Evolutionary conservation across 2,888 invertebrate genomes (phyloP), one percentile per base, ranked within the genome.

Genomic region (Brachyopa scutellaris): DNA sequence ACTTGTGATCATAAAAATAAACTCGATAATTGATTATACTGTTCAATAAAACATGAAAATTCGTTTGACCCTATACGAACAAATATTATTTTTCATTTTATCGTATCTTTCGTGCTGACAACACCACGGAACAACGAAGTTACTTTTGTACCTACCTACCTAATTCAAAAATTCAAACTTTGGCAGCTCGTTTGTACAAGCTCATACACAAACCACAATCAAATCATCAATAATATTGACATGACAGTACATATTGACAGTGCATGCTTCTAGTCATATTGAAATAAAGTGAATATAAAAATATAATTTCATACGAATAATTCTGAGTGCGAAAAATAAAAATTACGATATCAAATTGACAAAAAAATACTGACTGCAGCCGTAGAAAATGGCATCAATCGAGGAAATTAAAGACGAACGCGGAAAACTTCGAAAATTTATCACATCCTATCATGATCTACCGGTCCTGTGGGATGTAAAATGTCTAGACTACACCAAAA

Each of bases 381-480:
- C 3, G 26, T 26, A 19, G 2, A 17, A 36, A 33, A 67, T 69
- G 67, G 33, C 49, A 26, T 40, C 40, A 2, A 45, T 59, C 5
- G 45, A 26, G 2, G 53, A 61, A 0, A 47, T 66, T 1, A 66
- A 67, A 19, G 74, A 59, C 9, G 76, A 82, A 5, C 57, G 76
- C 7, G 51, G 47, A n/a, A 42, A 70, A 23, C 7, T 82, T n/a
- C 82, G 64, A 8, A 57, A 70, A 19, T 82, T 82, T 7, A 64
- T 82, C 0, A 38, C 49, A 64, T 23, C 66, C 0, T 82, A 82
- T 47, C 62, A 51, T 7, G 51, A 61, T 29, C 84, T 89, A 70
- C 89, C 89, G 11, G 88, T 89, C 2, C 84, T 89, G 0, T 89
- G 89, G 90, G 89, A 89, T 78, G 88, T 88, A 2, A 88, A 89